Evolutionary conservation across 2,113 vertebrate species (phyloP).

Genomic region (Myotis brandtii): DNA sequence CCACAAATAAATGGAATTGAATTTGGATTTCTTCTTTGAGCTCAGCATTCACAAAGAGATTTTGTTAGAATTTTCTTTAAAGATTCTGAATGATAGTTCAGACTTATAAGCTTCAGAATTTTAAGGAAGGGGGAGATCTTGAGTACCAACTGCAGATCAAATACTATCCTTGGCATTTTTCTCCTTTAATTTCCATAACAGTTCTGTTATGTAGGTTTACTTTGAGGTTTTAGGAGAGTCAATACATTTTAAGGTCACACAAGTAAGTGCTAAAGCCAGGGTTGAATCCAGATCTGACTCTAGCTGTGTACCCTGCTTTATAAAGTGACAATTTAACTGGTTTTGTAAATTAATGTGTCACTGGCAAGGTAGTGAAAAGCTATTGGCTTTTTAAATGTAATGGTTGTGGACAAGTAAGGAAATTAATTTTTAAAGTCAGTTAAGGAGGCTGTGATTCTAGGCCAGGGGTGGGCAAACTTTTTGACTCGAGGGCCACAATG

Average conservation of each 20-base stretch:
- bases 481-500: too few species aligned
- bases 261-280: background rate
- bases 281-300: background rate
- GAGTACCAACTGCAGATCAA: background rate
- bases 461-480: too few species aligned
- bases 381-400: background rate
- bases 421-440: background rate
- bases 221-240: background rate
- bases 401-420: background rate
- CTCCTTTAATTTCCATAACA: background rate
- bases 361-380: background rate
- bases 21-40: conserved; percentile 11
- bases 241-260: background rate
- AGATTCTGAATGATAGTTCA: background rate
- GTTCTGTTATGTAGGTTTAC: background rate
- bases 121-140: background rate
- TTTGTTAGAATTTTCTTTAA: conserved; percentile 6
- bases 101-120: background rate
- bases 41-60: background rate
- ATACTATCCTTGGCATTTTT: background rate
- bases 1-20: background rate
- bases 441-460: background rate
- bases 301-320: background rate
- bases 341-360: conserved; percentile 19
- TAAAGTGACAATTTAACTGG: background rate